These are phyloP conservation scores for Eupsittula cactorum DNA, from an alignment of 2,113 vertebrate genomes.

Conservation along the genomic window DNA sequence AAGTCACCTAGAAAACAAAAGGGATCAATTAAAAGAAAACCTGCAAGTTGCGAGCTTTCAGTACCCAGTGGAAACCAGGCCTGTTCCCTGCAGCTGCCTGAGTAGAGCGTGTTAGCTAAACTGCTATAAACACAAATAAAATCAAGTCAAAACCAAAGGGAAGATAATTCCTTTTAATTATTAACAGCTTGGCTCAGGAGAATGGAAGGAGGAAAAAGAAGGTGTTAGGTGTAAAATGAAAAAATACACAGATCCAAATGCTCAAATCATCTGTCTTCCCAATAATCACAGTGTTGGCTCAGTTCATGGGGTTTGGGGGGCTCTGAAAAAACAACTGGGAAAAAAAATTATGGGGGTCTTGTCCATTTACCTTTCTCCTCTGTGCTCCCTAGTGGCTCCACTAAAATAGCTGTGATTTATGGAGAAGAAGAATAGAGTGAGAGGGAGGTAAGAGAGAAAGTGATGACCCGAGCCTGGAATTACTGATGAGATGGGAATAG, in stretches of 20 bases:
- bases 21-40: constrained; percentile 5
- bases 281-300: neutral
- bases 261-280: neutral
- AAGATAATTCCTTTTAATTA: constrained; percentile 64
- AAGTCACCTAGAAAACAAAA: constrained; percentile 25
- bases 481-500: constrained; percentile 54
- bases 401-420: constrained; percentile 48
- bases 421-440: neutral
- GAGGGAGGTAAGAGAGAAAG: neutral
- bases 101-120: constrained; percentile 32
- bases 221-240: neutral
- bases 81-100: constrained; percentile 43
- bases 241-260: neutral
- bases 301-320: fast-evolving
- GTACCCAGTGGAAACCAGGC: constrained; percentile 1
- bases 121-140: constrained; percentile 62
- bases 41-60: neutral
- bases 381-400: neutral
- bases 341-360: neutral
- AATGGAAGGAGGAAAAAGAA: constrained; percentile 16
- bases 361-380: constrained; percentile 27
- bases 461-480: constrained; percentile 29
- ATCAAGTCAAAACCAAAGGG: constrained; percentile 57
- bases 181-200: constrained; percentile 42
- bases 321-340: neutral